A percentile compares a stretch with the other conserved stretches of the same genome.
Evolutionary conservation across 2,888 invertebrate species (phyloP).

Genomic region (Chromoteleia sp.): DNA sequence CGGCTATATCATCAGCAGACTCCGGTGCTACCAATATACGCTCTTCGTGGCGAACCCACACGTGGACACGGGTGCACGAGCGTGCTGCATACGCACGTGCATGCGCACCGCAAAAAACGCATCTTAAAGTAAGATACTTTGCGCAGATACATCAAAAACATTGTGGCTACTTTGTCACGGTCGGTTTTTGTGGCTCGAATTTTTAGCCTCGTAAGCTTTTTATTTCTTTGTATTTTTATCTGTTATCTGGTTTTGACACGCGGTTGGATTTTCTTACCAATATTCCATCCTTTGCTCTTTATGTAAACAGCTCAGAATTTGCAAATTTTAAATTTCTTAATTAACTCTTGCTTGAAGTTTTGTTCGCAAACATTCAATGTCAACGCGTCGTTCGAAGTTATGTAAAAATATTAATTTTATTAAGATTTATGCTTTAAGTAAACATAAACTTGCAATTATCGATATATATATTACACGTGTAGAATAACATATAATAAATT

Average conservation of each 20-base stretch:
- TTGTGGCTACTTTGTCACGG: constrained; percentile 12
- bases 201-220: background rate
- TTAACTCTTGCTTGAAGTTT: too few species aligned
- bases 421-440: too few species aligned
- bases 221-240: too few species aligned
- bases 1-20: constrained; percentile 82
- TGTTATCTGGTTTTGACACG: too few species aligned
- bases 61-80: constrained; percentile 67
- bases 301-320: too few species aligned
- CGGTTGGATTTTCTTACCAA: too few species aligned
- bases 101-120: constrained; percentile 38
- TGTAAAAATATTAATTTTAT: background rate
- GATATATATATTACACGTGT: constrained; percentile 27
- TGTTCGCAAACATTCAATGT: background rate
- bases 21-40: constrained; percentile 81
- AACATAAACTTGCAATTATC: constrained; percentile 11
- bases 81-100: constrained; percentile 62
- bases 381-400: background rate
- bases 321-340: too few species aligned
- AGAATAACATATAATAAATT: constrained; percentile 22
- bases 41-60: constrained; percentile 70
- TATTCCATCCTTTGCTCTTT: too few species aligned
- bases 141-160: constrained; percentile 40
- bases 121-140: constrained; percentile 46
- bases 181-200: constrained; percentile 1